Evolutionary conservation across 2,888 invertebrate genomes (phyloP), one percentile per base, ranked within the genome.

Genomic region (Limnephilus auricula): DNA sequence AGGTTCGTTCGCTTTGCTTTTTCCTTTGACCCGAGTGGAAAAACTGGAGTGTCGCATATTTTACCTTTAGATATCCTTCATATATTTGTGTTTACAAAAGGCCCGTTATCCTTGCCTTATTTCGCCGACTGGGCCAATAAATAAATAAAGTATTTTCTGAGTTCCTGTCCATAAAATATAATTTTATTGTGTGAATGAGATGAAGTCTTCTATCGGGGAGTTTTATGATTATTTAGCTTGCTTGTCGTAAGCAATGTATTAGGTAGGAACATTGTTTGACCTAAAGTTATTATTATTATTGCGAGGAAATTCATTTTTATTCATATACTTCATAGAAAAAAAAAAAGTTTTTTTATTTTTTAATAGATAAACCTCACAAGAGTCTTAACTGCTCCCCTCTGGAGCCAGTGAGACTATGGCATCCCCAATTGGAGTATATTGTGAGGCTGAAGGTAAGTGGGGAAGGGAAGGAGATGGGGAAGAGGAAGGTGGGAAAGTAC

Each of bases 1-100:
- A 40, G 85, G 40, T 40, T 30, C 45, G 40, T 84, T n/a, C 37
- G 40, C 40, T 85, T 40, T 40, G 85, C 85, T 40, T 85, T 82
- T 85, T 25, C 34, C 85, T 45, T 85, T 85, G 85, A 85, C 85
- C 85, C 34, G n/a, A 85, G 85, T 85, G 85, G 85, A 85, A 85
- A 85, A 85, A 85, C 85, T 13, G 85, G 85, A 85, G 40, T 85
- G n/a, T 85, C 13, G 40, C n/a, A 85, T 85, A 85, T 85, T 85
- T 85, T n/a, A 40, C n/a, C 34, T 84, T 84, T 84, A 37, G 37
- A 32, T 65, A 65, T 65, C 65, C 65, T 5, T 65, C 65, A 65
- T 80, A 80, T 80, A 31, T 80, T 32, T 32, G 80, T 80, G 32
- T 80, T 32, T 80, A 32, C 31, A 31, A 32, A 80, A 80, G 80